Conservation (phyloP, 2,888 invertebrate species). For the Antheraea yamamai region DNA sequence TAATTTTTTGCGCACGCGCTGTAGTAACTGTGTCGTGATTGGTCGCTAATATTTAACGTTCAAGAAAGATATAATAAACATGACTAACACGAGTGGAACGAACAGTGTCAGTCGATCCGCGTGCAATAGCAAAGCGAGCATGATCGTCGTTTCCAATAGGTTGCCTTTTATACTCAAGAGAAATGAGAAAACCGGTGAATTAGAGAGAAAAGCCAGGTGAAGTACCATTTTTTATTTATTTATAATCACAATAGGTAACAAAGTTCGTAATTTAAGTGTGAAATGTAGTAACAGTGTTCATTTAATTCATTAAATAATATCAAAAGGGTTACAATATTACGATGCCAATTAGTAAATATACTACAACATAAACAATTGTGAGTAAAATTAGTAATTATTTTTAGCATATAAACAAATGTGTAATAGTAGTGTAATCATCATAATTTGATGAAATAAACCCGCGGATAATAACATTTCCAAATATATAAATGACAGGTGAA, state of each 20-base stretch:
- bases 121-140: conserved; percentile 85
- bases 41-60: conserved; percentile 59
- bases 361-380: neutral
- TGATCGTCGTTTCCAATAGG: conserved; percentile 95
- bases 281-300: neutral
- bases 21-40: conserved; percentile 60
- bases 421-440: neutral
- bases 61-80: conserved; percentile 47
- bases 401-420: neutral
- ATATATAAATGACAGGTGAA: neutral
- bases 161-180: conserved; percentile 92
- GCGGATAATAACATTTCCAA: neutral
- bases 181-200: conserved; percentile 86
- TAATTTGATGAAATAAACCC: neutral
- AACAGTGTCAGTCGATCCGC: conserved; percentile 61
- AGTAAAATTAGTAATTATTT: neutral
- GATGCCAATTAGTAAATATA: neutral
- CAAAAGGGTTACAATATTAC: neutral
- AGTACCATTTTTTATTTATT: neutral
- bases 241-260: neutral
- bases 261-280: neutral
- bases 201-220: conserved; percentile 93
- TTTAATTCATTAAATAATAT: neutral
- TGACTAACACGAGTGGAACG: conserved; percentile 61
- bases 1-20: conserved; percentile 67